These are phyloP conservation scores for Myocastor coypus DNA, from an alignment of 2,113 vertebrate species.

Conservation along the genomic window DNA sequence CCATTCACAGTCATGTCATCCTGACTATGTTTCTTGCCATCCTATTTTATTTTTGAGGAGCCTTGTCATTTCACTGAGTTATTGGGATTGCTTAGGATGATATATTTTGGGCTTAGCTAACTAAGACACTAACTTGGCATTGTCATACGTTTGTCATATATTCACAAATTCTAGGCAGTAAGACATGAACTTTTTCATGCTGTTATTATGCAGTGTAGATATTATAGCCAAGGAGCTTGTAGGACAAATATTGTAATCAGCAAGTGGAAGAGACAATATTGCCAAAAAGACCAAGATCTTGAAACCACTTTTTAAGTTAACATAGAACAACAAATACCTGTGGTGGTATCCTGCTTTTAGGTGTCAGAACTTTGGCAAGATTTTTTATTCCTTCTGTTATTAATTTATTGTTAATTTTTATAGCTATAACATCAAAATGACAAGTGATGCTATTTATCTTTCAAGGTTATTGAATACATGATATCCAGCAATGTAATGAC, in stretches of 20 bases:
- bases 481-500: not conserved
- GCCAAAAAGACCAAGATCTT: not conserved
- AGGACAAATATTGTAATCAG: not conserved
- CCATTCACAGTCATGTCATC: not conserved
- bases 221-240: not conserved
- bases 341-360: not conserved
- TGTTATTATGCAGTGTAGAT: not conserved
- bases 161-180: not conserved
- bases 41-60: not conserved
- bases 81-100: not conserved
- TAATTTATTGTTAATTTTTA: not conserved
- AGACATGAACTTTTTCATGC: not conserved
- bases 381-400: not conserved
- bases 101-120: not conserved
- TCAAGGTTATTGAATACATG: not conserved
- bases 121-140: not conserved
- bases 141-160: not conserved
- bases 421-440: not conserved
- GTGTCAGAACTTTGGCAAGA: not conserved
- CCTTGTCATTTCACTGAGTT: not conserved
- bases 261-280: not conserved
- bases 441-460: not conserved
- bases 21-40: not conserved
- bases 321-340: not conserved
- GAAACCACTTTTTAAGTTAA: not conserved